These are phyloP conservation scores for Tokudaia tokunoshimensis DNA, from an alignment of 2,797 vertebrate genomes.

Conservation along the genomic window DNA sequence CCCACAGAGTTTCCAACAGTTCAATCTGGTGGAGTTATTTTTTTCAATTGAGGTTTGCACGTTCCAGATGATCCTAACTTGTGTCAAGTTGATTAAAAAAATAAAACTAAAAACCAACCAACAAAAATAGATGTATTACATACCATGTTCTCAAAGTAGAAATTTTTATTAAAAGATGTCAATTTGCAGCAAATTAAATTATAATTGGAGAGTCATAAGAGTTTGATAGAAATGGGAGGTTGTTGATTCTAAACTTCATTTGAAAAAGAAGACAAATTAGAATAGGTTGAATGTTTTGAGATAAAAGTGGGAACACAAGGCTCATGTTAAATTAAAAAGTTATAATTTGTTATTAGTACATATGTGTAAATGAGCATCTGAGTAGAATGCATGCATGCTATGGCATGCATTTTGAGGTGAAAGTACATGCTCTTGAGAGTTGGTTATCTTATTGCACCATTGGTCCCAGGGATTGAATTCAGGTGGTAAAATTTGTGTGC, in stretches of 20 bases:
- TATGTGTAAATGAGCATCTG: background rate
- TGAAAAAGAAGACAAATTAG: background rate
- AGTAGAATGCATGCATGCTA: background rate
- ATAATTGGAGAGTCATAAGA: background rate
- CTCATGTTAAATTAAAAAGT: background rate
- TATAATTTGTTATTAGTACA: background rate
- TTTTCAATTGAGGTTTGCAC: background rate
- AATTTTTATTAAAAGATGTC: background rate
- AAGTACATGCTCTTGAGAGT: background rate
- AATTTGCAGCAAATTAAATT: background rate
- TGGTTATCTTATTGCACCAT: background rate
- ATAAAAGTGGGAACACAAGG: background rate
- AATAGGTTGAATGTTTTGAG: background rate
- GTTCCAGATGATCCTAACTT: background rate
- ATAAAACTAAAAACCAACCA: background rate
- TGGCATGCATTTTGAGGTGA: too few relatives aligned
- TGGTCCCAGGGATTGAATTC: background rate
- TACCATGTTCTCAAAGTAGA: background rate
- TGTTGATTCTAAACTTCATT: background rate
- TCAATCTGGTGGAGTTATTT: background rate
- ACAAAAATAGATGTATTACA: background rate
- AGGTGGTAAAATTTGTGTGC: background rate
- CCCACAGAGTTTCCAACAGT: background rate
- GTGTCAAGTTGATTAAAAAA: background rate
- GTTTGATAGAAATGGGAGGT: background rate